Conservation (phyloP, 1,140 invertebrate species). For the Gryon sp. region DNA sequence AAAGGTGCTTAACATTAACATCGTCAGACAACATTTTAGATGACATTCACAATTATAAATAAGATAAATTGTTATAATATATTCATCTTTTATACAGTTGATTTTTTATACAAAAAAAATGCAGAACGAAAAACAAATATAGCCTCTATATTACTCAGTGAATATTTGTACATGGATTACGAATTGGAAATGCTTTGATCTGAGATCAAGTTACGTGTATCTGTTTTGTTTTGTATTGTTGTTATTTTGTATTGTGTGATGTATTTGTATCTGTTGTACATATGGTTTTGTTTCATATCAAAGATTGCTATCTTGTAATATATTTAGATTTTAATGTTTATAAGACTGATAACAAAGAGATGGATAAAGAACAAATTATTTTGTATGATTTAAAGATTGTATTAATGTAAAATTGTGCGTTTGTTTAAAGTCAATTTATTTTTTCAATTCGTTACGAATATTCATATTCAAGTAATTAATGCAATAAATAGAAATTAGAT, state of each 20-base stretch:
- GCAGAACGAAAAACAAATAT: too few species aligned
- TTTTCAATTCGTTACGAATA: not conserved
- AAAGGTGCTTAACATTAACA: constrained; percentile 80
- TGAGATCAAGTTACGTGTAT: constrained; percentile 1
- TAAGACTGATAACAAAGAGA: constrained; percentile 14
- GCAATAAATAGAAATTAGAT: not conserved
- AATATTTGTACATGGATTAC: too few species aligned
- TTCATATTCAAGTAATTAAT: not conserved
- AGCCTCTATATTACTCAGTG: too few species aligned
- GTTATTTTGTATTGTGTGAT: constrained; percentile 1
- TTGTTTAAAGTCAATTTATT: too few species aligned
- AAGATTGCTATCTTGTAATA: constrained; percentile 5
- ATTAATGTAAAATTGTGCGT: too few species aligned
- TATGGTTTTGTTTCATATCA: constrained; percentile 13
- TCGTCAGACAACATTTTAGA: constrained; percentile 78
- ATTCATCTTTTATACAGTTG: constrained; percentile 45
- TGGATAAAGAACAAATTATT: not conserved
- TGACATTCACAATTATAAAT: constrained; percentile 76
- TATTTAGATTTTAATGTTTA: constrained; percentile 24
- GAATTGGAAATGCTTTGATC: constrained; percentile 14
- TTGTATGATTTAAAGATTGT: constrained; percentile 13
- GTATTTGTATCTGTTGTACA: constrained; percentile 1
- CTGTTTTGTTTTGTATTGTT: constrained; percentile 13
- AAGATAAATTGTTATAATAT: constrained; percentile 49
- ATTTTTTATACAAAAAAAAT: constrained; percentile 26